Evolutionary conservation across 2,797 vertebrate species (phyloP).

Genomic region (Hybognathus amarus): DNA sequence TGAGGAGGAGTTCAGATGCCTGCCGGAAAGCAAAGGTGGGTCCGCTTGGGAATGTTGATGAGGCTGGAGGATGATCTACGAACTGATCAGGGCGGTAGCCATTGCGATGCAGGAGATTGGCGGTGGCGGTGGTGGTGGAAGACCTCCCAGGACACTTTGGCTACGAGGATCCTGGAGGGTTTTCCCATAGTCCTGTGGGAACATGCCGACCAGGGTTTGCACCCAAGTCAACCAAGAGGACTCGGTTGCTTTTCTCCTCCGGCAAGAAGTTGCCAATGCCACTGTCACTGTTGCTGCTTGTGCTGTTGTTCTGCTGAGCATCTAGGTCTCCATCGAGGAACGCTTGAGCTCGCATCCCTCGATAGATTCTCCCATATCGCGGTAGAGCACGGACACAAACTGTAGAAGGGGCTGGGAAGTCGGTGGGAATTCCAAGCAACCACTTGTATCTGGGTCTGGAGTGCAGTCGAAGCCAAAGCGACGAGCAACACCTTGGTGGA

Average conservation of each 20-base stretch:
- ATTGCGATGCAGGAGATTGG: conserved; percentile 75
- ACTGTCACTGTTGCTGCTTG: conserved; percentile 97
- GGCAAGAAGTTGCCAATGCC: conserved; percentile 95
- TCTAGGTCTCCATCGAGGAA: conserved; percentile 84
- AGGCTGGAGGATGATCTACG: conserved; percentile 76
- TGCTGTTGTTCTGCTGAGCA: conserved; percentile 90
- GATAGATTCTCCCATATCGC: conserved; percentile 96
- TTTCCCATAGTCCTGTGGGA: conserved; percentile 83
- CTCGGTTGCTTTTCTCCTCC: conserved; percentile 91
- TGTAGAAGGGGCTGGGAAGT: conserved; percentile 95
- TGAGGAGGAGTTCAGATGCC: conserved; percentile 76
- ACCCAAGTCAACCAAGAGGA: conserved; percentile 93
- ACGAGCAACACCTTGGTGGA: conserved; percentile 88
- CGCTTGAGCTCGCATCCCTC: conserved; percentile 93
- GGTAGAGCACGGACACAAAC: conserved; percentile 94
- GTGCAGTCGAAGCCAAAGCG: conserved; percentile 94
- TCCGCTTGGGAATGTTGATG: conserved; percentile 63
- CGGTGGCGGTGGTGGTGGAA: conserved; percentile 61
- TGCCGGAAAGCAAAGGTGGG: conserved; percentile 78
- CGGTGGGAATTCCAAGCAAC: conserved; percentile 93
- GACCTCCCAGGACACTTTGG: conserved; percentile 65
- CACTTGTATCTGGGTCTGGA: conserved; percentile 91
- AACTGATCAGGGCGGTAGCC: conserved; percentile 86
- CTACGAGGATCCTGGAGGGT: conserved; percentile 72
- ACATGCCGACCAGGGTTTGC: conserved; percentile 81